phyloP scores from a whole-genome alignment of 2,797 vertebrate genomes.

The Falco cherrug region DNA sequence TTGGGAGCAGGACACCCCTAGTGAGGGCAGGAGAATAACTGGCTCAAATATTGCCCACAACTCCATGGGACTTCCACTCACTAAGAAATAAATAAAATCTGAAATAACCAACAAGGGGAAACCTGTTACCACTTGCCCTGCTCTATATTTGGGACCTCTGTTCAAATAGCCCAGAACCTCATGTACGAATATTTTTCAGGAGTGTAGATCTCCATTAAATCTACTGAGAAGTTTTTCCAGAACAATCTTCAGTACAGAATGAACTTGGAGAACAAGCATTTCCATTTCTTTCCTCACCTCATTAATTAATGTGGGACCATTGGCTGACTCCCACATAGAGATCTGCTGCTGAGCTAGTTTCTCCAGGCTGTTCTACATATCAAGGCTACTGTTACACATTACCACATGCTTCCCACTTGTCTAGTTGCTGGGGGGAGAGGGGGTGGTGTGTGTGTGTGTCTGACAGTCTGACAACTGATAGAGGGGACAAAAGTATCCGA shows the following conservation, averaged over 20 bases:
- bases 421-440: neutral
- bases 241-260: neutral
- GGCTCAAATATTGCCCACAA: neutral
- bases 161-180: neutral
- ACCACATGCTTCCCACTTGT: neutral
- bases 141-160: neutral
- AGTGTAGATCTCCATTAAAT: neutral
- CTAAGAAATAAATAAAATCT: neutral
- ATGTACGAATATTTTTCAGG: neutral
- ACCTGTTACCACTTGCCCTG: neutral
- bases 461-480: neutral
- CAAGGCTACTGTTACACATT: neutral
- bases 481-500: neutral
- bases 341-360: conserved; percentile 13
- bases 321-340: conserved; percentile 14
- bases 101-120: neutral
- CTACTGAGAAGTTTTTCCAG: neutral
- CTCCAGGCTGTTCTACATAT: neutral
- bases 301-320: neutral
- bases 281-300: conserved; percentile 27
- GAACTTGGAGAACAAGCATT: neutral
- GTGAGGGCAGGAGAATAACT: neutral
- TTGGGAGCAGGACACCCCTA: neutral
- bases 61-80: neutral
- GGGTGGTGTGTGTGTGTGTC: neutral